phyloP scores from a whole-genome alignment of 2,888 invertebrate species.

The Trachelus iudaicus region DNA sequence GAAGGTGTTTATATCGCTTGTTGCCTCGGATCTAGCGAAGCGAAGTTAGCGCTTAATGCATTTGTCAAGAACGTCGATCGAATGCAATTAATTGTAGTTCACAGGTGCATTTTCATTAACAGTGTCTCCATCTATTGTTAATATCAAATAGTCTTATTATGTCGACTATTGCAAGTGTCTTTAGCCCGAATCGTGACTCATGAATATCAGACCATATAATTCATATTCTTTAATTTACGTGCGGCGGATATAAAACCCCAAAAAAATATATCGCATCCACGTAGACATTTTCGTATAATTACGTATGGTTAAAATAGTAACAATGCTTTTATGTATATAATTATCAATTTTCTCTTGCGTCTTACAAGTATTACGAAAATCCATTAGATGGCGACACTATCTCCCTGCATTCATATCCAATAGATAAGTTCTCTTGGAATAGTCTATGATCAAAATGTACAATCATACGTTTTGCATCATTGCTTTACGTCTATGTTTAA shows the following conservation, averaged over 20 bases:
- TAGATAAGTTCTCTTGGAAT: no score
- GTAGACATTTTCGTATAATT: neutral
- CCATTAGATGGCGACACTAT: neutral
- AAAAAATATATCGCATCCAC: neutral
- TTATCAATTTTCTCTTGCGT: neutral
- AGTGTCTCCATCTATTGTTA: neutral
- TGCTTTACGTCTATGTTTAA: neutral
- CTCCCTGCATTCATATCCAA: neutral
- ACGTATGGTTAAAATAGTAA: neutral
- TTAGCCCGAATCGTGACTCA: neutral
- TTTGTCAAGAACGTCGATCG: slow-evolving; percentile 5
- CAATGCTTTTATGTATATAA: neutral
- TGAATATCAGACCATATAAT: neutral
- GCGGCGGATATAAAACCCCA: neutral
- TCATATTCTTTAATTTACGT: neutral
- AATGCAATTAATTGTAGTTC: neutral
- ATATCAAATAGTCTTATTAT: neutral
- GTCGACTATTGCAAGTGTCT: neutral
- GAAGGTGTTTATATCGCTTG: slow-evolving; percentile 11
- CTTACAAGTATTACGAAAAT: neutral
- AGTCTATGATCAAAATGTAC: no score
- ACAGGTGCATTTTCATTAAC: neutral
- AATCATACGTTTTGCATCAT: neutral
- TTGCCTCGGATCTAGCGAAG: slow-evolving; percentile 6
- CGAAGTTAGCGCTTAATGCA: slow-evolving; percentile 6